Percentiles rank a stretch among this genome's conserved stretches.
Conservation (phyloP, 1,140 invertebrate genomes). For the Ditylenchus dipsaci region DNA sequence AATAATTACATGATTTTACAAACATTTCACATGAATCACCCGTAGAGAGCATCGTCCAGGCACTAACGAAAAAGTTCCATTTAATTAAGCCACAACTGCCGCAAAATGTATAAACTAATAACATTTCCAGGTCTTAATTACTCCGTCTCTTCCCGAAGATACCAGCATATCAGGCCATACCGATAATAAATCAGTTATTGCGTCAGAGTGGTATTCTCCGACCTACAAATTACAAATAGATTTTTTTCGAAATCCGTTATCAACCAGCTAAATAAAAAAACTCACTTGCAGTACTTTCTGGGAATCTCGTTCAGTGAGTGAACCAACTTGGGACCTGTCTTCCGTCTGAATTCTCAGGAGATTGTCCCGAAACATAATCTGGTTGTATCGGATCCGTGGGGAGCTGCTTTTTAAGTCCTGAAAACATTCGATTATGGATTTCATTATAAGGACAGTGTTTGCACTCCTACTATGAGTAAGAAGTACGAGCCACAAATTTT, state of each 20-base stretch:
- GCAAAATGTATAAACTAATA: not conserved
- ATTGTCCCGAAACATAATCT: constrained; percentile 22
- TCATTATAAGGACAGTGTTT: not conserved
- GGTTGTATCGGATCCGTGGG: constrained; percentile 18
- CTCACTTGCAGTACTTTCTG: not conserved
- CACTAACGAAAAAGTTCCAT: too few species aligned
- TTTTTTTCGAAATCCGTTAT: constrained; percentile 1
- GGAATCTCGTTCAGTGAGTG: constrained; percentile 1
- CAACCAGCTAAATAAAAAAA: constrained; percentile 1
- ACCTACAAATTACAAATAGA: constrained; percentile 29
- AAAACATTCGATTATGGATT: not conserved
- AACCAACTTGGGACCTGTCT: constrained; percentile 21
- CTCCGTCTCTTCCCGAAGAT: constrained; percentile 40
- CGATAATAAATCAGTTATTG: constrained; percentile 34
- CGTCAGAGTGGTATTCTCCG: constrained; percentile 32
- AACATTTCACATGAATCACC: too few species aligned
- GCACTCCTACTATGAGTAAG: too few species aligned
- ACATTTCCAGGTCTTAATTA: constrained; percentile 45
- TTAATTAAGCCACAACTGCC: too few species aligned
- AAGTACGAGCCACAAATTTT: not conserved
- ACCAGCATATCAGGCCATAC: constrained; percentile 41
- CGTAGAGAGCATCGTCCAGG: too few species aligned
- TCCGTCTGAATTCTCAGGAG: constrained; percentile 9
- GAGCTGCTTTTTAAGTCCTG: constrained; percentile 16
- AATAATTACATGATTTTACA: too few species aligned